phyloP scores from a whole-genome alignment of 2,888 invertebrate species.

The Leucophenga montana region DNA sequence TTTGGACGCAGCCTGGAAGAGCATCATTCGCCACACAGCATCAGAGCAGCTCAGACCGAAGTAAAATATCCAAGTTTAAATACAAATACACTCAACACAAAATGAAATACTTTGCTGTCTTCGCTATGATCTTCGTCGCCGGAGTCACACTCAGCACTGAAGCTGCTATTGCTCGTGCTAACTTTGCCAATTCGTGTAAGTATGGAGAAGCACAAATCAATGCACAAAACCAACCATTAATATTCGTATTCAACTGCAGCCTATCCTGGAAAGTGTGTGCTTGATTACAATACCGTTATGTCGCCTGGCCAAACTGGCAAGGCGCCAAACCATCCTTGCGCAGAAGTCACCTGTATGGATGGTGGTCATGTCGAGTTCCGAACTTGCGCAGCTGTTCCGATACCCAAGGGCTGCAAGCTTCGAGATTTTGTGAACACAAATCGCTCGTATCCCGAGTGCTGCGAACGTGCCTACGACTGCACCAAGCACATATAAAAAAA shows the following conservation, averaged over 20 bases:
- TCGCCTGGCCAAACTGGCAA: constrained; percentile 64
- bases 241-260: constrained; percentile 38
- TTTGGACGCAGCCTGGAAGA: constrained; percentile 33
- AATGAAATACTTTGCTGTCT: constrained; percentile 9
- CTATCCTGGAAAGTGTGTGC: constrained; percentile 65
- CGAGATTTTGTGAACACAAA: constrained; percentile 66
- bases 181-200: constrained; percentile 61
- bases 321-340: constrained; percentile 63
- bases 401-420: constrained; percentile 65
- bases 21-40: constrained; percentile 50
- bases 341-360: constrained; percentile 57
- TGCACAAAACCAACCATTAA: neutral
- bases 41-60: constrained; percentile 38
- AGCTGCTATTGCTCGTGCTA: constrained; percentile 55
- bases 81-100: constrained; percentile 17
- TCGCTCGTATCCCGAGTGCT: constrained; percentile 60
- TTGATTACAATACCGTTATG: constrained; percentile 52
- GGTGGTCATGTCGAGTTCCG: constrained; percentile 53
- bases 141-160: constrained; percentile 34
- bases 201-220: constrained; percentile 12
- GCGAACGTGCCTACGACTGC: constrained; percentile 65
- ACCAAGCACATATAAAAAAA: constrained; percentile 50
- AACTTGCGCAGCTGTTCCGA: constrained; percentile 61
- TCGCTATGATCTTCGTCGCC: constrained; percentile 22
- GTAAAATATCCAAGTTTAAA: constrained; percentile 22